These are phyloP conservation scores for Budorcas taxicolor DNA, from an alignment of 2,113 vertebrate species.

Conservation along the genomic window DNA sequence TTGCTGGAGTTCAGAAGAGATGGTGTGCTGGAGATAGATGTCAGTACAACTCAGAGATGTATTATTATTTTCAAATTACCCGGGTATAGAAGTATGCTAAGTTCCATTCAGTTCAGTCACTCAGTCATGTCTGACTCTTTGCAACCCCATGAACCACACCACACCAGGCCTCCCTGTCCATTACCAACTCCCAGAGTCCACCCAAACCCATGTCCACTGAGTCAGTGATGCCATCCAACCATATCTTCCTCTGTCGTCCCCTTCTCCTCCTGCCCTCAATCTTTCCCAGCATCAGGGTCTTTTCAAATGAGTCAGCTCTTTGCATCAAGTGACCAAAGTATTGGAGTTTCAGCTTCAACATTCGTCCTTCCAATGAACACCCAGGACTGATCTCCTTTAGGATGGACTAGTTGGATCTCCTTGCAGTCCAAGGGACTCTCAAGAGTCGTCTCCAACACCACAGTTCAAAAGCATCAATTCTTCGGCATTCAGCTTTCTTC, in stretches of 20 bases:
- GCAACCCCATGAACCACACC: fast-evolving
- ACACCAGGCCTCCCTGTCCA: not conserved
- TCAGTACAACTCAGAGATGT: slow-evolving; percentile 16
- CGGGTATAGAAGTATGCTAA: not conserved
- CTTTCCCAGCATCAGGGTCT: not conserved
- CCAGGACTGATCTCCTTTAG: not conserved
- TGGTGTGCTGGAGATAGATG: not conserved
- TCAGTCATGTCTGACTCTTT: not conserved
- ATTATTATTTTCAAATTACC: slow-evolving; percentile 45
- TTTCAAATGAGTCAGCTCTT: not conserved
- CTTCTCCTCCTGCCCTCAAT: not conserved
- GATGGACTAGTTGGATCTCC: not conserved
- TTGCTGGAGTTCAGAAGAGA: slow-evolving; percentile 51
- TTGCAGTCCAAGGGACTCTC: not conserved
- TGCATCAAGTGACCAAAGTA: not conserved
- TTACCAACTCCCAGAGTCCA: not conserved
- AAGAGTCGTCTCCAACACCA: not conserved
- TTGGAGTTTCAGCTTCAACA: not conserved
- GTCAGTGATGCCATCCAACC: not conserved
- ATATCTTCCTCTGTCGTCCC: not conserved
- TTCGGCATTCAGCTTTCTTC: not conserved
- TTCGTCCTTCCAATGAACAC: not conserved
- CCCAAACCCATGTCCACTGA: not conserved
- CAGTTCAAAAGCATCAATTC: not conserved
- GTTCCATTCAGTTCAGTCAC: not conserved